A percentile compares a stretch with the other conserved stretches of the same genome.
These are phyloP conservation scores for Anguilla anguilla DNA, from an alignment of 2,797 vertebrate species.

Conservation along the genomic window DNA sequence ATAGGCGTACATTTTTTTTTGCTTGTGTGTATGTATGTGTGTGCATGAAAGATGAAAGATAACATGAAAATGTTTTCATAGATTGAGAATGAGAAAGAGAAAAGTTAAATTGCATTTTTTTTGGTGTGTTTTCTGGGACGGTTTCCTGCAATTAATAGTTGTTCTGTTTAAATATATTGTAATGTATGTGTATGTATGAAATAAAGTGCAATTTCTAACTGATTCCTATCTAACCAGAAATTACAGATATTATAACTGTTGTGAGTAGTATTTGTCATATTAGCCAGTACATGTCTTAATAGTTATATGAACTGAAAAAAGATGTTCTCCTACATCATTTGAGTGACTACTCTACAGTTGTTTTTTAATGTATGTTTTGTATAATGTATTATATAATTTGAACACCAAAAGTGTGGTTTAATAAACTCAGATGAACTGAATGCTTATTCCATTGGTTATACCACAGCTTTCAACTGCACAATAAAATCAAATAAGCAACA, in stretches of 20 bases:
- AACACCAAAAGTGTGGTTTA: constrained; percentile 13
- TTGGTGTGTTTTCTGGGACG: not conserved
- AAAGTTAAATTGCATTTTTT: not conserved
- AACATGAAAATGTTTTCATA: constrained; percentile 20
- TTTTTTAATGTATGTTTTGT: constrained; percentile 24
- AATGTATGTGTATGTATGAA: constrained; percentile 16
- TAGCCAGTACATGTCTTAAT: constrained; percentile 15
- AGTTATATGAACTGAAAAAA: constrained; percentile 19
- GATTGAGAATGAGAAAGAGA: not conserved
- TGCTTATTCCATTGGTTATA: not conserved
- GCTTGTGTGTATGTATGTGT: not conserved
- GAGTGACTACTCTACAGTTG: constrained; percentile 1
- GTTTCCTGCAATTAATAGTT: constrained; percentile 6
- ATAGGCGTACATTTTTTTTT: not conserved
- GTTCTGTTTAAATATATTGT: constrained; percentile 6
- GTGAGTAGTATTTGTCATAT: constrained; percentile 11
- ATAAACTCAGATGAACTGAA: not conserved
- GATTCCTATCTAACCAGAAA: not conserved
- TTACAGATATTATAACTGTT: constrained; percentile 15
- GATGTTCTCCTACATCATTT: constrained; percentile 7
- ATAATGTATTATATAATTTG: constrained; percentile 20
- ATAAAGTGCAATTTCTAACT: constrained; percentile 26
- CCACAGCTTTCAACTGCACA: constrained; percentile 3
- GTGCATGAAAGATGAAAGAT: not conserved
- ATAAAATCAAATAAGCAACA: not conserved